phyloP scores from a whole-genome alignment of 1,140 invertebrate genomes.

The Drosophila mauritiana region DNA sequence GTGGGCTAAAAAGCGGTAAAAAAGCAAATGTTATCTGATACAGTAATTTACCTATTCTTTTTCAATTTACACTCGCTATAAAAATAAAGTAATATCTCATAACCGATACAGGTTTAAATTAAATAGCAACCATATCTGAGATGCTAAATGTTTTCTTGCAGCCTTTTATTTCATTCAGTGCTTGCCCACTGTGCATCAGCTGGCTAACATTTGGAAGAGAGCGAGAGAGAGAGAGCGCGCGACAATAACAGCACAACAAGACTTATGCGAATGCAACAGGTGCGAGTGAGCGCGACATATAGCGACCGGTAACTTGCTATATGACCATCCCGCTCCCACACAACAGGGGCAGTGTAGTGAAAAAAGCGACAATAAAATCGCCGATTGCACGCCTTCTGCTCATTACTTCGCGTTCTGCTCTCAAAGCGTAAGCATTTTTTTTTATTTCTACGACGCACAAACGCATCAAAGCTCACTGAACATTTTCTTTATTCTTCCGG shows the following conservation, averaged over 20 bases:
- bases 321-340: slow-evolving; percentile 18
- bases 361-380: slow-evolving; percentile 62
- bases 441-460: slow-evolving; percentile 1
- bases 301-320: background rate
- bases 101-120: no score
- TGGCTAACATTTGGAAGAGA: slow-evolving; percentile 2
- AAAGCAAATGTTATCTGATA: background rate
- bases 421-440: slow-evolving; percentile 67
- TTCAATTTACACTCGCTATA: no score
- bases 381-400: slow-evolving; percentile 40
- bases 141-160: no score
- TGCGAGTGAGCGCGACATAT: slow-evolving; percentile 7
- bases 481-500: slow-evolving; percentile 15
- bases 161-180: background rate
- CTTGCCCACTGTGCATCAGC: slow-evolving; percentile 8
- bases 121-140: no score
- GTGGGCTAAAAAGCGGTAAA: background rate
- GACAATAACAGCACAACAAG: background rate
- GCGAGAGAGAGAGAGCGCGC: background rate
- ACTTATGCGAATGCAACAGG: background rate
- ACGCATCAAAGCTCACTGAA: background rate
- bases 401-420: slow-evolving; percentile 68
- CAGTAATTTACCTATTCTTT: background rate
- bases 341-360: slow-evolving; percentile 10
- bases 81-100: no score